These are phyloP conservation scores for Nowickia ferox DNA, from an alignment of 2,888 invertebrate genomes.

Conservation along the genomic window DNA sequence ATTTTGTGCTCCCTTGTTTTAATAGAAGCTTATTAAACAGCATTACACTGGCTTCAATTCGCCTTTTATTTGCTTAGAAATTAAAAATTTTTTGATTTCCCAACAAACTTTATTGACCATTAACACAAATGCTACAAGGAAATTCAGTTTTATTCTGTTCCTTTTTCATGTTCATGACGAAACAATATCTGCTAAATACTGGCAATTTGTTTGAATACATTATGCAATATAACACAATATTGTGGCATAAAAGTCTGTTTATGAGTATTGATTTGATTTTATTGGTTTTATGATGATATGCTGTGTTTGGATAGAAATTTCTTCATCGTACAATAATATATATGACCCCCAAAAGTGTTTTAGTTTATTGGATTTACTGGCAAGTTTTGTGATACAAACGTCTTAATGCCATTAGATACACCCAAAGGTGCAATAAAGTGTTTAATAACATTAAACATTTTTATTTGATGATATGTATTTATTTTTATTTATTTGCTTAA, in stretches of 20 bases:
- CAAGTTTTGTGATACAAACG: slow-evolving; percentile 9
- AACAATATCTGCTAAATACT: not conserved
- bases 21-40: too few relatives aligned
- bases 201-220: slow-evolving; percentile 5
- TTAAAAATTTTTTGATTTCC: slow-evolving; percentile 9
- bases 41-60: not conserved
- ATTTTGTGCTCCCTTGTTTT: too few relatives aligned
- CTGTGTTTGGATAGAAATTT: not conserved
- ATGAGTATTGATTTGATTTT: slow-evolving; percentile 39
- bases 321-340: not conserved
- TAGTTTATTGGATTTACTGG: slow-evolving; percentile 22
- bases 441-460: slow-evolving; percentile 40
- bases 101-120: slow-evolving; percentile 23
- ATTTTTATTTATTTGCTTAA: not conserved
- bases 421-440: slow-evolving; percentile 40
- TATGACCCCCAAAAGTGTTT: slow-evolving; percentile 19
- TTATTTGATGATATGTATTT: slow-evolving; percentile 31
- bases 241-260: slow-evolving; percentile 12
- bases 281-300: slow-evolving; percentile 19
- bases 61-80: not conserved
- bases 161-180: slow-evolving; percentile 10
- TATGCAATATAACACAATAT: not conserved
- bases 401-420: slow-evolving; percentile 18
- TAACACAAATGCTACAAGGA: not conserved
- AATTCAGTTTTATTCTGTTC: not conserved